Conservation (phyloP, 2,888 invertebrate genomes). For the Zootermopsis nevadensis region DNA sequence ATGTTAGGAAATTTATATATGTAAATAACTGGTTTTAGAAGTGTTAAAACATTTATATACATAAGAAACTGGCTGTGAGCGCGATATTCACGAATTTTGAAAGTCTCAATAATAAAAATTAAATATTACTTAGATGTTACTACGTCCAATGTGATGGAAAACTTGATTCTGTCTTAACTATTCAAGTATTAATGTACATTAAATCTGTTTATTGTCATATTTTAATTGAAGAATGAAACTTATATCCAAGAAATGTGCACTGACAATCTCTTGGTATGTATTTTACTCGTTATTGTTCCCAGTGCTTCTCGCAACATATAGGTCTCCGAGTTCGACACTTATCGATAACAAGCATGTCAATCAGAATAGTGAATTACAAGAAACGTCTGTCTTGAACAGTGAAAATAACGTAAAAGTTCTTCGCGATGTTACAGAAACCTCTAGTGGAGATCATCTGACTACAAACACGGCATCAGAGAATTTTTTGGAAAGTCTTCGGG, state of each 20-base stretch:
- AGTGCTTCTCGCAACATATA: not conserved
- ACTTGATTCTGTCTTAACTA: no score
- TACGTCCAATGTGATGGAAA: no score
- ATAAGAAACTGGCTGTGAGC: no score
- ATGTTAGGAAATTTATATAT: not conserved
- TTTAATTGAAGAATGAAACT: not conserved
- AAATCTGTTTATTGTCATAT: no score
- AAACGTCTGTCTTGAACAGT: not conserved
- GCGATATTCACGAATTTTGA: no score
- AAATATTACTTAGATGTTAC: no score
- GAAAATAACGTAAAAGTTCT: not conserved
- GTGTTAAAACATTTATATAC: no score
- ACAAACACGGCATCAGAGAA: not conserved
- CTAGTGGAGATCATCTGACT: not conserved
- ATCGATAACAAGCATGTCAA: no score
- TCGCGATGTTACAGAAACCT: not conserved
- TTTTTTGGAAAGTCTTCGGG: constrained; percentile 32
- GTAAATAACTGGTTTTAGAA: not conserved
- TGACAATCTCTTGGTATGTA: not conserved
- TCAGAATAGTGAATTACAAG: not conserved
- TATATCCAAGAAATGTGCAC: not conserved
- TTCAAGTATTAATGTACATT: no score
- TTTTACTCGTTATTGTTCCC: not conserved
- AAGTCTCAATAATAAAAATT: no score
- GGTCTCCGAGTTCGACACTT: not conserved